Conservation (phyloP, 1,140 invertebrate species). For the Drosophila ananassae region DNA sequence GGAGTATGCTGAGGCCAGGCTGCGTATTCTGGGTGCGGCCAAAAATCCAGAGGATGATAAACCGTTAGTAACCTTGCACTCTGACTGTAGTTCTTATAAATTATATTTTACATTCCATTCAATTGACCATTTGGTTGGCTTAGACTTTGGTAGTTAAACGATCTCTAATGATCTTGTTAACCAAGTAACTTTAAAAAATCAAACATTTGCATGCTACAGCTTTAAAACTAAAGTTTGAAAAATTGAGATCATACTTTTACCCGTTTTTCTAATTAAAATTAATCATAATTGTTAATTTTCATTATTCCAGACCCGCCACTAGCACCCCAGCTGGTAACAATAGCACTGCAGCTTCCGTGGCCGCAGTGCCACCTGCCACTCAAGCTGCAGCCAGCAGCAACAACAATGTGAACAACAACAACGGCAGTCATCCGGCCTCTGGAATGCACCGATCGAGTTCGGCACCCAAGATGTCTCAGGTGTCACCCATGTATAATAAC, state of each 20-base stretch:
- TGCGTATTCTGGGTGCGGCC: slow-evolving; percentile 92
- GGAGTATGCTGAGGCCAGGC: slow-evolving; percentile 93
- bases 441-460: slow-evolving; percentile 68
- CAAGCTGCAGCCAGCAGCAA: slow-evolving; percentile 42
- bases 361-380: slow-evolving; percentile 22
- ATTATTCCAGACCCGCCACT: slow-evolving; percentile 37
- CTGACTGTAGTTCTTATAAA: slow-evolving; percentile 30
- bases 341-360: slow-evolving; percentile 12
- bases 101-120: no score
- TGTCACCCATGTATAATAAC: slow-evolving; percentile 57
- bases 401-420: slow-evolving; percentile 62
- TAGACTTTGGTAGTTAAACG: no score
- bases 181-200: no score
- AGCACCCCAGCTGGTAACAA: slow-evolving; percentile 27
- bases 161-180: no score
- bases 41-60: slow-evolving; percentile 90
- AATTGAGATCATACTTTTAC: no score
- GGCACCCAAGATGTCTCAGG: slow-evolving; percentile 71
- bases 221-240: no score
- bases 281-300: neutral
- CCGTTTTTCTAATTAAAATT: neutral
- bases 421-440: slow-evolving; percentile 34
- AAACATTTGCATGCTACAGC: no score
- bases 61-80: slow-evolving; percentile 84
- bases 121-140: no score